Conservation (phyloP, 2,113 vertebrate species). For the Holacanthus passer region DNA sequence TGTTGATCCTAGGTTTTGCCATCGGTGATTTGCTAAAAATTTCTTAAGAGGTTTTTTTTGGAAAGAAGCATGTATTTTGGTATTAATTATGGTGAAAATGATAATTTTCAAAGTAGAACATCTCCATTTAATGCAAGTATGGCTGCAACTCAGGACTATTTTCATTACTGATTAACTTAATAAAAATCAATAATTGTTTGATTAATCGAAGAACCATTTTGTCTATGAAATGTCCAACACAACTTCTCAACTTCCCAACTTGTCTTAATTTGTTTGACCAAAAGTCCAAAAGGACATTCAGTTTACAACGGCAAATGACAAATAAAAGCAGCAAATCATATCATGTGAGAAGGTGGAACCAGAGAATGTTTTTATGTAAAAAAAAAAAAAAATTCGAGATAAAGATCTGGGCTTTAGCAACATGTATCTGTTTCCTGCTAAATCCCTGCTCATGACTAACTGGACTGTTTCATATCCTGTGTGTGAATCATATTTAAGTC, state of each 20-base stretch:
- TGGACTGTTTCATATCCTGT: constrained; percentile 31
- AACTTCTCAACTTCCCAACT: not conserved
- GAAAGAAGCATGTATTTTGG: no score
- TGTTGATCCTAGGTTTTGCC: not conserved
- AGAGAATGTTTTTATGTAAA: not conserved
- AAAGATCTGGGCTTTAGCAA: not conserved
- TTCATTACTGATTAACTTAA: no score
- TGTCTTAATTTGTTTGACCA: not conserved
- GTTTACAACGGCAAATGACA: not conserved
- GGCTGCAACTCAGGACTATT: no score
- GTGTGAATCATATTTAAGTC: constrained; percentile 41
- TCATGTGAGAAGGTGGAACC: not conserved
- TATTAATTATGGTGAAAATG: not conserved
- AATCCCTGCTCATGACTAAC: constrained; percentile 7
- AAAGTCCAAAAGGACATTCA: not conserved
- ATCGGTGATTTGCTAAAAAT: not conserved
- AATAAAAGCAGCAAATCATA: not conserved
- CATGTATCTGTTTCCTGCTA: constrained; percentile 25
- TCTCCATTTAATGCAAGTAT: not conserved
- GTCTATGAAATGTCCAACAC: not conserved
- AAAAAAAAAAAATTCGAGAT: not conserved
- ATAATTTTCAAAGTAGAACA: not conserved
- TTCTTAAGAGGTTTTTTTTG: not conserved
- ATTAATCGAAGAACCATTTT: not conserved
- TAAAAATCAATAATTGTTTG: no score